Evolutionary conservation across 1,140 invertebrate species (phyloP), one percentile per base, ranked within the genome.

Genomic region (Heliconius nattereri): DNA sequence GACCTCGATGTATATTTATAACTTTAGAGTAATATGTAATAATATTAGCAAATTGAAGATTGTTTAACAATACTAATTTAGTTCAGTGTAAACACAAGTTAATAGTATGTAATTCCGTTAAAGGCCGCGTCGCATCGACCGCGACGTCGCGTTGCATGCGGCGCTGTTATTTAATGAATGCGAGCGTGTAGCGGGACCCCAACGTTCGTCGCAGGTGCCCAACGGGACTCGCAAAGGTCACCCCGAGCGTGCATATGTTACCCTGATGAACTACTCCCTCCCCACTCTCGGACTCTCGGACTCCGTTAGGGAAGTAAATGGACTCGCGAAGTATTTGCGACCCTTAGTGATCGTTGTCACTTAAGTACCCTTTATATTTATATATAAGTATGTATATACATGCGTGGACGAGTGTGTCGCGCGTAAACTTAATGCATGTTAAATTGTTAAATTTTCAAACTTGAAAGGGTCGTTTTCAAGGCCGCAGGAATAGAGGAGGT

Each of bases 201-300:
- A 88, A 90, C 90, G 90, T 85, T 74, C 79, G 83, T 49, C 83
- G 88, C 90, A 91, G 91, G 90, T 91, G 91, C 83, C 85, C 73
- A 91, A 89, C 91, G 91, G 90, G 89, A 89, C 87, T 79, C 73
- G 78, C 78, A 91, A 89, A 90, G 89, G 89, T 90, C 90, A 89
- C 84, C 79, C 49, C 76, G 72, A 73, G 79, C 79, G 76, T 78
- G 84, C 84, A 85, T 83, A 80, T 83, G 84, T 81, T 83, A 84
- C 83, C 84, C 82, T 79, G 84, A 76, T 83, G 81, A 79, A 82
- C 83, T 85, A 74, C 79, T 78, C 54, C 80, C 78, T 81, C 40
- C 35, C 79, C 78, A 71, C 54, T 26, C 66, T 49, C 23, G 49
- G 49, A 57, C n/a, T 57, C 54, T 57, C 54, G n/a, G 54, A 57